A percentile compares a stretch with the other conserved stretches of the same genome.
phyloP scores from a whole-genome alignment of 1,140 invertebrate genomes.

The Psix sp. region DNA sequence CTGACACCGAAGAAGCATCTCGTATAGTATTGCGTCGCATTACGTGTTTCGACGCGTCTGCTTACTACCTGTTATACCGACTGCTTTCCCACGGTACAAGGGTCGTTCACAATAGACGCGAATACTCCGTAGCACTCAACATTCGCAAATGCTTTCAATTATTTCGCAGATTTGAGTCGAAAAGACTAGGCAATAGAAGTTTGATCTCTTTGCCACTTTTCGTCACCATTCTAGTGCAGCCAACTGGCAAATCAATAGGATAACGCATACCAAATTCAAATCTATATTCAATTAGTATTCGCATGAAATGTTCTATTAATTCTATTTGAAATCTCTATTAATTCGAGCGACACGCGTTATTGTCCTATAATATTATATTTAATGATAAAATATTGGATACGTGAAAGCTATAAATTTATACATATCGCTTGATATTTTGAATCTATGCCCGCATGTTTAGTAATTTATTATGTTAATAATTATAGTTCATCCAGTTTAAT shows the following conservation, averaged over 20 bases:
- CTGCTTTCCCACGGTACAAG: conserved; percentile 62
- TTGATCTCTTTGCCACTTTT: background rate
- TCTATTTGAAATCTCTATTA: too few relatives aligned
- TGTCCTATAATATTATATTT: too few relatives aligned
- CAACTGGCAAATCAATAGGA: conserved; percentile 12
- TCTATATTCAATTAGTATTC: too few relatives aligned
- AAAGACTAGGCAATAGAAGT: conserved; percentile 1
- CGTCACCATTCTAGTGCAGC: conserved; percentile 5
- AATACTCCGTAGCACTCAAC: conserved; percentile 30
- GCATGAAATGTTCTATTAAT: too few relatives aligned
- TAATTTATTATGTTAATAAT: too few relatives aligned
- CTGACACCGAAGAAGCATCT: conserved; percentile 48
- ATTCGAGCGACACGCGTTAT: too few relatives aligned
- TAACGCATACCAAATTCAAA: background rate
- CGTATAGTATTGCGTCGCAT: conserved; percentile 48
- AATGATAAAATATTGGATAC: too few relatives aligned
- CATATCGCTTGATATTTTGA: too few relatives aligned
- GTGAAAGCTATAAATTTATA: too few relatives aligned
- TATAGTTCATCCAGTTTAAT: too few relatives aligned
- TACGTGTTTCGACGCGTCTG: conserved; percentile 55
- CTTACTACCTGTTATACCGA: conserved; percentile 63
- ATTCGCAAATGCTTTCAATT: conserved; percentile 35
- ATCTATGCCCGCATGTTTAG: too few relatives aligned
- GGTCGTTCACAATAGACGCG: conserved; percentile 47
- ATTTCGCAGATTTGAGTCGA: conserved; percentile 11